Percentiles rank a stretch among this genome's conserved stretches.
Evolutionary conservation across 64 coral and sea anemone species (phyloP).

Genomic region (Pocillopora damicornis): DNA sequence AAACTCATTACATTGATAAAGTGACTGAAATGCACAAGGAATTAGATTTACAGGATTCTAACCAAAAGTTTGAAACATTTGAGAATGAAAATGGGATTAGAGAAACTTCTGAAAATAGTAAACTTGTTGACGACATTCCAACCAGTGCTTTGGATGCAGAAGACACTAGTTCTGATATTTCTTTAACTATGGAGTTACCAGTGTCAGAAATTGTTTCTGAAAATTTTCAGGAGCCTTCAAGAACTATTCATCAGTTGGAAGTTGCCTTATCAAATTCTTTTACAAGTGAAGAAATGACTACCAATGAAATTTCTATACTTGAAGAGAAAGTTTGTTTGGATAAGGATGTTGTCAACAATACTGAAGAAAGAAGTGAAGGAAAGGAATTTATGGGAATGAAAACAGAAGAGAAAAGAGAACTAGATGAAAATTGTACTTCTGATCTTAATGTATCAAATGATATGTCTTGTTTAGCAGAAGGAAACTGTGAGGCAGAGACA

Average conservation of each 20-base stretch:
- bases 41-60: neutral
- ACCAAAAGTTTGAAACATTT: neutral
- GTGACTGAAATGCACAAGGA: neutral
- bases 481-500: neutral
- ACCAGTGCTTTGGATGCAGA: neutral
- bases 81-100: neutral
- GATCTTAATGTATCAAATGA: neutral
- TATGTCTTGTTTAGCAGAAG: neutral
- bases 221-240: conserved; percentile 5
- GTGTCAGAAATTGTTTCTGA: conserved; percentile 1
- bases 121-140: neutral
- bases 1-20: neutral
- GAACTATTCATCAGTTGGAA: neutral
- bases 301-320: neutral
- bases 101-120: neutral
- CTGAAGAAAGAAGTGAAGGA: neutral
- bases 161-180: neutral
- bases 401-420: neutral
- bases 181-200: conserved; percentile 41
- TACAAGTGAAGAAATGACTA: neutral
- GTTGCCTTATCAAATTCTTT: neutral
- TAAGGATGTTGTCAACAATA: neutral
- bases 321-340: neutral
- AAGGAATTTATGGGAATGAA: neutral
- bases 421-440: neutral